Conservation (phyloP, 2,113 vertebrate genomes). For the Pangasianodon hypophthalmus region DNA sequence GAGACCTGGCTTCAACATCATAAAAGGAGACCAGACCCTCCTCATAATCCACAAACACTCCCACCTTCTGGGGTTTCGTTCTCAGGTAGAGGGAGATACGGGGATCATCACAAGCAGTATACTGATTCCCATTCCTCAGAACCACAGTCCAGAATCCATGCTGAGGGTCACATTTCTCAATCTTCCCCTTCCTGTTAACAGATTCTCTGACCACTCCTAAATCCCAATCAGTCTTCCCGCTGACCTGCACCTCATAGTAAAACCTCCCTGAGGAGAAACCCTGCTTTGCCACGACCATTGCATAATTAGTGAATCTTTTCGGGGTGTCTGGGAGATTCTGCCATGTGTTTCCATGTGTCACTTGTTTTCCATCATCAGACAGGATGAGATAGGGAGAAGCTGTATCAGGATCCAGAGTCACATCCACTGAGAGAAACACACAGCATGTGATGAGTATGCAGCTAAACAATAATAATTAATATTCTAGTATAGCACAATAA, state of each 20-base stretch:
- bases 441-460: background rate
- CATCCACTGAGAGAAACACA: background rate
- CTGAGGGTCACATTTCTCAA: background rate
- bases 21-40: conserved; percentile 30
- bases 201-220: conserved; percentile 3
- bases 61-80: background rate
- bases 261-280: background rate
- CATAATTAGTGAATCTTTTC: no score
- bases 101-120: background rate
- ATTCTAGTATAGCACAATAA: background rate
- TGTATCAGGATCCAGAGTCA: conserved; percentile 24
- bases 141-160: background rate
- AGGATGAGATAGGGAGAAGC: background rate
- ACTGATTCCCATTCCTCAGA: background rate
- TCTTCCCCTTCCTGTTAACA: background rate
- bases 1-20: background rate
- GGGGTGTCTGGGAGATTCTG: no score
- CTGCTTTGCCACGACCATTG: no score
- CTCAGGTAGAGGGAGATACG: background rate
- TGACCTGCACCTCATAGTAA: conserved; percentile 22
- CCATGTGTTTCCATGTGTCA: no score
- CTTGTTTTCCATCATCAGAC: background rate
- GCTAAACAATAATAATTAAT: background rate
- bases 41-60: conserved; percentile 27
- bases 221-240: background rate